A percentile compares a stretch with the other conserved stretches of the same genome.
Evolutionary conservation across 2,888 invertebrate genomes (phyloP).

Genomic region (Lycophotia porphyrea): DNA sequence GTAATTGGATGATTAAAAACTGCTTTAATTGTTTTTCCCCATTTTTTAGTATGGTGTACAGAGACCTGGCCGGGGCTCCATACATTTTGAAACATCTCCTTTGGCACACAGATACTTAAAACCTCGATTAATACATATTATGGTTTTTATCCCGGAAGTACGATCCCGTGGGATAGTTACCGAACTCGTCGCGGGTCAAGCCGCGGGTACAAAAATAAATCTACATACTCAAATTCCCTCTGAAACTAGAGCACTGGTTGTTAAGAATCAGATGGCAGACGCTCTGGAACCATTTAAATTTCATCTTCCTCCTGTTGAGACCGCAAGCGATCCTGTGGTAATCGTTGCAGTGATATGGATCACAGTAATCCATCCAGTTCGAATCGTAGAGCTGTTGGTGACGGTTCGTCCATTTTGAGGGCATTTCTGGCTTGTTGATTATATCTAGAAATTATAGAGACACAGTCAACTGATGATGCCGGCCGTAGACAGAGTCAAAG

Average conservation of each 20-base stretch:
- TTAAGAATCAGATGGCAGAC: conserved; percentile 78
- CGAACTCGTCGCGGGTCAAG: no score
- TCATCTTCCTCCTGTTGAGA: conserved; percentile 71
- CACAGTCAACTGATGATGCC: not conserved
- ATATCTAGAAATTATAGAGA: conserved; percentile 58
- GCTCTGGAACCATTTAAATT: conserved; percentile 83
- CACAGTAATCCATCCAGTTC: conserved; percentile 83
- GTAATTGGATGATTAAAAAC: no score
- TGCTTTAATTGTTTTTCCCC: no score
- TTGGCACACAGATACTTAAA: no score
- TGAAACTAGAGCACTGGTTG: conserved; percentile 75
- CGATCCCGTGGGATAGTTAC: no score
- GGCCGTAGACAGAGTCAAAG: no score
- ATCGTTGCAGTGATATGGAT: conserved; percentile 81
- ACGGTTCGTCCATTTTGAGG: conserved; percentile 53
- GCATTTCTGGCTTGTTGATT: conserved; percentile 73
- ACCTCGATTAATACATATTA: no score
- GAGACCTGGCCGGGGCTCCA: no score
- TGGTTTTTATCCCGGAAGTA: no score
- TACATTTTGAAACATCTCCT: no score
- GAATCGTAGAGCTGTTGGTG: conserved; percentile 65
- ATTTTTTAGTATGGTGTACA: no score
- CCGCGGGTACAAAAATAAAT: not conserved
- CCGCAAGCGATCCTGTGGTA: conserved; percentile 78
- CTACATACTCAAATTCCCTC: conserved; percentile 79